Conservation (phyloP, 2,888 invertebrate genomes). For the Cephus runcator region DNA sequence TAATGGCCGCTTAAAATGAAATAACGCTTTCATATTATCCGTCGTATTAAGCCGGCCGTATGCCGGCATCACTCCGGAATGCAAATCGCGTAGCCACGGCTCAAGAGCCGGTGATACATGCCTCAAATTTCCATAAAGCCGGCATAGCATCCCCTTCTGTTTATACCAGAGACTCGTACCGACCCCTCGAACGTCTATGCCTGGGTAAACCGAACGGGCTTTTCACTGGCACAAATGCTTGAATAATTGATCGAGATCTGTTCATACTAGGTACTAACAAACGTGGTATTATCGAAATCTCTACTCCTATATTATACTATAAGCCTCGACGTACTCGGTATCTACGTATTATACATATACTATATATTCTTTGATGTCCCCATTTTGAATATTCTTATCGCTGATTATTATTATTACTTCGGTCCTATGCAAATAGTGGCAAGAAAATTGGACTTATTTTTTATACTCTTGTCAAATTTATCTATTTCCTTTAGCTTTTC, state of each 20-base stretch:
- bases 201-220: conserved; percentile 12
- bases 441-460: not conserved
- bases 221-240: conserved; percentile 18
- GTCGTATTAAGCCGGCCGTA: conserved; percentile 14
- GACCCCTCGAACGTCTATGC: conserved; percentile 14
- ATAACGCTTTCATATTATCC: conserved; percentile 22
- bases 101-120: conserved; percentile 3
- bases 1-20: conserved; percentile 18
- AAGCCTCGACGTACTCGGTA: not conserved
- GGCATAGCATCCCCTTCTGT: conserved; percentile 16
- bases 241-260: conserved; percentile 23
- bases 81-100: not conserved
- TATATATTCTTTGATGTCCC: not conserved
- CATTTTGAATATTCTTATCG: not conserved
- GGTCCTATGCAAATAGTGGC: not conserved
- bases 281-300: conserved; percentile 7
- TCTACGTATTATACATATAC: not conserved
- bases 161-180: conserved; percentile 10
- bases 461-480: not conserved
- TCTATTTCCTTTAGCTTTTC: not conserved
- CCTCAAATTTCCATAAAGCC: conserved; percentile 21
- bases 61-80: conserved; percentile 5
- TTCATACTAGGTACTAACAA: not conserved
- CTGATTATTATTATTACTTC: not conserved
- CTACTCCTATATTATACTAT: not conserved